Evolutionary conservation across 35 echinoderm and acorn worm species (phyloP).

Genomic region (Lytechinus pictus): DNA sequence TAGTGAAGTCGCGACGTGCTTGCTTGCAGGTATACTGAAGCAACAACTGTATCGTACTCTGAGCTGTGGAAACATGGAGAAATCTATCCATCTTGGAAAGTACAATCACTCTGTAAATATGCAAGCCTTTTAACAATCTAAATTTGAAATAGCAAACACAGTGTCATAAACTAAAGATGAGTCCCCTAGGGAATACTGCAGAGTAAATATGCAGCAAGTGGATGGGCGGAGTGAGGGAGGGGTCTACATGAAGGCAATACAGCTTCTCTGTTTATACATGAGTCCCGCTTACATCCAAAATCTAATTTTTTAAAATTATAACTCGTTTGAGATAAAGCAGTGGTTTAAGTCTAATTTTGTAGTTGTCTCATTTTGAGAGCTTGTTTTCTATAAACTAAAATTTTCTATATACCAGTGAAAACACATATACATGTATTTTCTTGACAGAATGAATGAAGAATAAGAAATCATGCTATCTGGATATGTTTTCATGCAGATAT

Average conservation of each 20-base stretch:
- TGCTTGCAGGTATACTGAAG: background rate
- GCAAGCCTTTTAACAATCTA: slow-evolving; percentile 21
- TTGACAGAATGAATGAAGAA: too few species aligned
- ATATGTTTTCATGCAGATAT: too few species aligned
- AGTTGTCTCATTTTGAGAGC: too few species aligned
- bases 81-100: background rate
- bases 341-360: background rate
- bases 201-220: background rate
- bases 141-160: slow-evolving; percentile 27
- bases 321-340: background rate
- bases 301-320: background rate
- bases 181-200: background rate
- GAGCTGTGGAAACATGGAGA: background rate
- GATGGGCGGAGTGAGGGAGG: slow-evolving; percentile 5
- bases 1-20: background rate
- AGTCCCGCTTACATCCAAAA: background rate
- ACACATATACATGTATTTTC: too few species aligned
- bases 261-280: background rate
- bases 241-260: background rate
- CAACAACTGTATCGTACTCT: background rate
- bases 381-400: too few species aligned
- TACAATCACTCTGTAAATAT: slow-evolving; percentile 46
- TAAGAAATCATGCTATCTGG: too few species aligned
- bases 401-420: too few species aligned
- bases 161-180: slow-evolving; percentile 29